phyloP scores from a whole-genome alignment of 2,797 vertebrate species.

The Thalassophryne amazonica region DNA sequence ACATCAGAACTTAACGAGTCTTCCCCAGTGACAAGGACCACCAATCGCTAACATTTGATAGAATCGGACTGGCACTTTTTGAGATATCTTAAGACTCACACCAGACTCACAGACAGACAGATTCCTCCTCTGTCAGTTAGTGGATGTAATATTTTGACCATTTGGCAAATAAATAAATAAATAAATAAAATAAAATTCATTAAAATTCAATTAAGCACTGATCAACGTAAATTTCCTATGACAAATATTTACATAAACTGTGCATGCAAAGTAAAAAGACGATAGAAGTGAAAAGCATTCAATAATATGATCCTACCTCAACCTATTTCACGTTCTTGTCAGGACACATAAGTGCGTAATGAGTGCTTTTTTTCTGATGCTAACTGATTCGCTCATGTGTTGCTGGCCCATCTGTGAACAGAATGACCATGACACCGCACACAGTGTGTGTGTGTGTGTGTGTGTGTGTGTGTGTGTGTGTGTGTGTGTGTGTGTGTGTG shows the following conservation, averaged over 20 bases:
- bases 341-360: constrained; percentile 53
- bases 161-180: too few species aligned
- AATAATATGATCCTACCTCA: constrained; percentile 71
- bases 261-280: constrained; percentile 9
- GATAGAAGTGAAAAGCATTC: constrained; percentile 37
- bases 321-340: constrained; percentile 72
- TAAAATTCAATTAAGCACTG: too few species aligned
- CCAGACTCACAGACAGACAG: too few species aligned
- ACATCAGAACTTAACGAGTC: too few species aligned
- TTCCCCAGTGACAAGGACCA: too few species aligned
- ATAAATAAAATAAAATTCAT: too few species aligned
- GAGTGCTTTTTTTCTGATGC: constrained; percentile 67
- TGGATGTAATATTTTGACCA: too few species aligned
- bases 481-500: constrained; percentile 11
- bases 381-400: constrained; percentile 79
- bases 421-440: constrained; percentile 65
- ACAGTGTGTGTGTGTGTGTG: not conserved
- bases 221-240: constrained; percentile 1
- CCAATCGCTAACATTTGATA: too few species aligned
- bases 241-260: constrained; percentile 27
- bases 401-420: constrained; percentile 88
- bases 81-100: too few species aligned
- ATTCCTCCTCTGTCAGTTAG: too few species aligned
- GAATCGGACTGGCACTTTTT: too few species aligned
- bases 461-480: constrained; percentile 19